Base-by-base conservation (phyloP, 2,888 invertebrate genomes). In the Cerceris ruficornis region DNA sequence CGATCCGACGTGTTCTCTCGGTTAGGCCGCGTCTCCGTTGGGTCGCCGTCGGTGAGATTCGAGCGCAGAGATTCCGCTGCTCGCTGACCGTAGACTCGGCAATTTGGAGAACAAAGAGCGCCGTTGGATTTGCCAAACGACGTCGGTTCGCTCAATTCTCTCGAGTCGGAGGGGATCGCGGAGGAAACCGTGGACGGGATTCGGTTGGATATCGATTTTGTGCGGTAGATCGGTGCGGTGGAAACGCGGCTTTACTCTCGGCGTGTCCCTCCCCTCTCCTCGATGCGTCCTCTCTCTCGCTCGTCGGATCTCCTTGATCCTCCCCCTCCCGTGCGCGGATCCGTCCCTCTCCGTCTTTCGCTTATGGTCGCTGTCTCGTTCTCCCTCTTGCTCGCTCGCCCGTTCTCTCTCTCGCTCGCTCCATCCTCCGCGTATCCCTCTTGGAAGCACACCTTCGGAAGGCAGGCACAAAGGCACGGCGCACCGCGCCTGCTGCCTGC, bases 401-500 rank as follows among this genome's bases (percentile, higher is more conserved):
- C 2, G 6, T 17, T 57, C 8, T 41, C 28, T 57, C 42, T 41
- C 15, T 49, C 60, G 7, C 58, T 61, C 67, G 42, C 58, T 14
- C 54, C 41, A 9, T n/a, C 15, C 13, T 7, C 8, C 14, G 4
- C 14, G 41, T 39, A 9, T n/a, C 50, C 9, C 50, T 13, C 64
- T 13, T 39, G 14, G 11, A 59, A 8, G 14, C 61, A n/a, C 42
- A 9, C 13, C 59, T n/a, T 39, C 14, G 49, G 11, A 39, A 64
- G 55, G 52, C 65, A 65, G 77, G 73, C 60, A 72, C 72, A 66
- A 69, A 67, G 77, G 69, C 55, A 41, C 61, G 59, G 46, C 65
- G 66, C 73, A 69, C 80, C 78, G 76, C 81, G 89, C 88, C 90
- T 89, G 88, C 88, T 71, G 86, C 82, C 43, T 61, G 65, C 73